Base-by-base conservation (phyloP, 2,888 invertebrate species). In the Bombyx huttoni region DNA sequence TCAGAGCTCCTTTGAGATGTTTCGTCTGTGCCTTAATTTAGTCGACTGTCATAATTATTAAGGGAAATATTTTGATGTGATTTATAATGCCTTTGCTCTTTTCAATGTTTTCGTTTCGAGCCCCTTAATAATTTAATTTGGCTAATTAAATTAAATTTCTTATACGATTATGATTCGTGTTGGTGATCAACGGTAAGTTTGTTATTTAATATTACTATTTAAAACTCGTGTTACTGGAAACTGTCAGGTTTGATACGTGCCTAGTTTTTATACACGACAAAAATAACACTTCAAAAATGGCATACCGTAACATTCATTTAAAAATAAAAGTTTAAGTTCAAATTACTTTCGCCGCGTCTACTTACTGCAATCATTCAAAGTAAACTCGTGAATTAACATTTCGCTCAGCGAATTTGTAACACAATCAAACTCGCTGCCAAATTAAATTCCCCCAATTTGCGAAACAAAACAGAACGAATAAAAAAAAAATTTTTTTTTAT, bases 1-100 rank as follows among this genome's bases (percentile, higher is more conserved):
- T 73, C 68, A 69, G 68, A 72, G 73, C 70, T 71, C 68, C 75
- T 82, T 81, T 78, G 72, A 75, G 70, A 68, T 68, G 73, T 77
- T 75, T 72, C 73, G 70, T 69, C 79, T 74, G 67, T 78, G 72
- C 78, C 80, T 70, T 81, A 78, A 79, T 80, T 81, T 71, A 72
- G 72, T 71, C 64, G 65, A 68, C 60, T 68, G 68, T 78, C 75
- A 73, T 83, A 81, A 81, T 78, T 79, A 72, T 68, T 40, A 40
- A 40, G 40, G 67, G 80, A 75, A 74, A 65, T 73, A 70, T 67
- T 73, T 72, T 68, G 64, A 65, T 69, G 63, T 62, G 65, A 73
- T 75, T 71, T 66, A 69, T 71, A 63, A 64, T 66, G 60, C 54
- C 54, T 34, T 53, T 50, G 54, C 49, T 47, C 54, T 54, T 55